Conservation (phyloP, 2,113 vertebrate species). For the Gallinago undulata region DNA sequence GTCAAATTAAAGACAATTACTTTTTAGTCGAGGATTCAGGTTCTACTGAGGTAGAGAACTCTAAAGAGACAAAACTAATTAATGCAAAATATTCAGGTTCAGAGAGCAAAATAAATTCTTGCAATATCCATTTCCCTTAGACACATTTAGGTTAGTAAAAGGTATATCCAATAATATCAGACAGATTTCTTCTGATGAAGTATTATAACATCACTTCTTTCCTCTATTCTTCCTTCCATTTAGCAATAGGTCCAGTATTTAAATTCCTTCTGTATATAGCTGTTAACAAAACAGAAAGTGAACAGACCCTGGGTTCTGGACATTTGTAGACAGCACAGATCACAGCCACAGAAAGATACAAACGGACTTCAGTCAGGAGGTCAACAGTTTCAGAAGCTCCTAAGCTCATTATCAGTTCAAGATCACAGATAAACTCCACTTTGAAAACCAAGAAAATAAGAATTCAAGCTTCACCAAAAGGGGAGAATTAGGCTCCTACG, state of each 20-base stretch:
- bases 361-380: background rate
- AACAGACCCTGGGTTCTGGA: background rate
- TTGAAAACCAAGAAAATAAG: background rate
- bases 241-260: background rate
- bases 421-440: background rate
- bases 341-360: background rate
- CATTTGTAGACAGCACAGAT: background rate
- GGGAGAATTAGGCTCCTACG: background rate
- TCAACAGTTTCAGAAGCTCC: background rate
- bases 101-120: background rate
- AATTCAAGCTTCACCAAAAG: background rate
- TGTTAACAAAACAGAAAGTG: background rate
- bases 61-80: background rate
- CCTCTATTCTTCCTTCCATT: background rate
- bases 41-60: background rate
- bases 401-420: background rate
- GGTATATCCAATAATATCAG: background rate
- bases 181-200: background rate
- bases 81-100: constrained; percentile 23
- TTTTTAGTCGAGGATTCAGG: background rate
- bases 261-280: background rate
- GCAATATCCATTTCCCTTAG: background rate
- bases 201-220: background rate
- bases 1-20: background rate
- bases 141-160: background rate